Percentiles rank a stretch among this genome's conserved stretches.
phyloP scores from a whole-genome alignment of 2,797 vertebrate genomes.

The Lepilemur septentrionalis region DNA sequence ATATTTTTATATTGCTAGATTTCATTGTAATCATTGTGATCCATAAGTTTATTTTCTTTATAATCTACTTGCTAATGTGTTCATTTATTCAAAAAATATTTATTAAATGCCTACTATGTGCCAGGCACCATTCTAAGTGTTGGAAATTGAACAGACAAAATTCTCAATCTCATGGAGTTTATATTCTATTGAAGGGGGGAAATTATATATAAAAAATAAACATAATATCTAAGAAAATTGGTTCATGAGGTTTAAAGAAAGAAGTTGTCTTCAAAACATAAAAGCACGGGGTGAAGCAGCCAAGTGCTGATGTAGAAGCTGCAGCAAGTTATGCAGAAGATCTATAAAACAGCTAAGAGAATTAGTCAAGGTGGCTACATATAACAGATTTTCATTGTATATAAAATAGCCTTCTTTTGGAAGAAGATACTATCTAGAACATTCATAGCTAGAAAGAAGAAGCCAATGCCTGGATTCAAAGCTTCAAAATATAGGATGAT shows the following conservation, averaged over 20 bases:
- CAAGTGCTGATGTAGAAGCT: not conserved
- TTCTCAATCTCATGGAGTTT: not conserved
- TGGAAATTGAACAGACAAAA: not conserved
- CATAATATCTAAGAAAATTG: not conserved
- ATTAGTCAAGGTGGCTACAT: not conserved
- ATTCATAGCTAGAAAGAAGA: not conserved
- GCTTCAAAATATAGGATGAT: not conserved
- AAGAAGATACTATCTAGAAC: not conserved
- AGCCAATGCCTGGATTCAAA: not conserved
- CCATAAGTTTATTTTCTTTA: not conserved
- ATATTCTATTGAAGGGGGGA: not conserved
- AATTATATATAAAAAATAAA: not conserved
- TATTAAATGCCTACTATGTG: not conserved
- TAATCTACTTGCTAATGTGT: not conserved
- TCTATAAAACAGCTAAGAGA: not conserved
- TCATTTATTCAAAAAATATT: not conserved
- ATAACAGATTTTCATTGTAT: not conserved
- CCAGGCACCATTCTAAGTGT: not conserved
- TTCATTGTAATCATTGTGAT: not conserved
- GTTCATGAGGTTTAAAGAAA: not conserved
- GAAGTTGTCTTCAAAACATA: not conserved
- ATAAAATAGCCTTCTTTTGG: not conserved
- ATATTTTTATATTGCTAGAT: not conserved
- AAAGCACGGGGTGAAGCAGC: not conserved
- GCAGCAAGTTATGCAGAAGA: not conserved